Base-by-base conservation (phyloP, 2,113 vertebrate genomes). In the Peucedramus taeniatus region DNA sequence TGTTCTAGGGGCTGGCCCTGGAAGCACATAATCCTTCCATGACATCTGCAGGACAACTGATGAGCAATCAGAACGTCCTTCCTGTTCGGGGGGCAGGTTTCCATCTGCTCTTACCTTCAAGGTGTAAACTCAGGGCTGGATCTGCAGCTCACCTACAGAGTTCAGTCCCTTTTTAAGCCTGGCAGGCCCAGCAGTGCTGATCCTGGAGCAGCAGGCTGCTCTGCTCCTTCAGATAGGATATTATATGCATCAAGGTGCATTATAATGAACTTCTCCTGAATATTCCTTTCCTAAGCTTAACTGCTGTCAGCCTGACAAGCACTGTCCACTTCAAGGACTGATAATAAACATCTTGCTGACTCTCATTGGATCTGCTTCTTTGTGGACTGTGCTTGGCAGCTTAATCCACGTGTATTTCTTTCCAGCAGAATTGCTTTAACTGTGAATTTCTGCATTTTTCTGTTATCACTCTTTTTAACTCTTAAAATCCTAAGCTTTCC, bases 131-230 rank as follows among this genome's bases (percentile, higher is more conserved):
- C 30, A 19, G 75, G 64, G 76, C 75, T 94, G 50, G 47, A 42
- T 53, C 47, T 92, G 56, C 84, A 80, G 71, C 68, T 91, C 85
- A 37, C 47, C 89, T 88, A 63, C 81, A 83, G 57, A 83, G 57
- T 76, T 87, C 83, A 42, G 3, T 61, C 66, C 20, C 11, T 44
- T 63, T 64, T 59, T 54, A 72, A 54, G 83, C 60, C 76, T 78
- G 79, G 80, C 86, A 77, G 88, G 79, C 66, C 61, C 8, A 26
- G 87, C 59, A 79, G 24, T 33, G 24, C 84, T 49, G 45, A 49
- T 20, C 23, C 75, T 1, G 27, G 94, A 88, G 92, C 79, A 92
- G 95, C 92, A 83, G 96, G 95, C 94, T 96, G 95, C 94, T 95
- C 95, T 6, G 4, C 26, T 51, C 57, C 85, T 90, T 93, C 10